Percentiles rank a stretch among this genome's conserved stretches.
phyloP scores from a whole-genome alignment of 2,113 vertebrate genomes.

The Sceloporus undulatus region DNA sequence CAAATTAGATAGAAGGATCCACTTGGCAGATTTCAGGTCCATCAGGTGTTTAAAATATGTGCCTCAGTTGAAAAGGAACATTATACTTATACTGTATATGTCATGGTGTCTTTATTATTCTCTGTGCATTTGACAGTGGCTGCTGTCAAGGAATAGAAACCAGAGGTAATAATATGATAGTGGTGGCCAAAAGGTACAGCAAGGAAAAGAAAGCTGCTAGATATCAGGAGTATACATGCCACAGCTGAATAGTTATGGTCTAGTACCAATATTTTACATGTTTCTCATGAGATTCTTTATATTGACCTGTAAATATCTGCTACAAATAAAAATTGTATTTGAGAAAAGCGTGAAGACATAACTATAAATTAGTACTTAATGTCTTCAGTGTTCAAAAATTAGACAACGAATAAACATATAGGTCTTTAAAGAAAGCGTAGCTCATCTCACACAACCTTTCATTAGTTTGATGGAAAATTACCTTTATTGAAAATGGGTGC shows the following conservation, averaged over 20 bases:
- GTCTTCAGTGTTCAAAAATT: not conserved
- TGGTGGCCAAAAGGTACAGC: slow-evolving; percentile 37
- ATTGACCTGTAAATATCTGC: not conserved
- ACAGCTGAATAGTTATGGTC: not conserved
- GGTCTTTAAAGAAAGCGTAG: not conserved
- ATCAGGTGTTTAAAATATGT: slow-evolving; percentile 73
- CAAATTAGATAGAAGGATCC: slow-evolving; percentile 69
- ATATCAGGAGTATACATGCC: not conserved
- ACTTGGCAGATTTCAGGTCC: slow-evolving; percentile 70
- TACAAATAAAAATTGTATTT: not conserved
- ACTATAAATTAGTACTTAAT: not conserved
- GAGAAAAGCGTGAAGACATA: not conserved
- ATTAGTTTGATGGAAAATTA: not conserved
- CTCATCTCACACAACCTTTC: not conserved
- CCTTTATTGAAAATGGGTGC: not conserved
- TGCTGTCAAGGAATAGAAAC: slow-evolving; percentile 46
- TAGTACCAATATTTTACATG: not conserved
- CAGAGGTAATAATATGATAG: slow-evolving; percentile 47
- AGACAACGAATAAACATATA: not conserved
- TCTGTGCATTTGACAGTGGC: slow-evolving; percentile 65
- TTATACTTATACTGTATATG: slow-evolving; percentile 71
- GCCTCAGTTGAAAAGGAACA: slow-evolving; percentile 62
- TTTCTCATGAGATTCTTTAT: not conserved
- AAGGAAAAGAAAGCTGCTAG: slow-evolving; percentile 38
- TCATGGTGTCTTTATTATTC: slow-evolving; percentile 68